phyloP scores from a whole-genome alignment of 2,797 vertebrate genomes.

The Chaetodon trifasciatus region DNA sequence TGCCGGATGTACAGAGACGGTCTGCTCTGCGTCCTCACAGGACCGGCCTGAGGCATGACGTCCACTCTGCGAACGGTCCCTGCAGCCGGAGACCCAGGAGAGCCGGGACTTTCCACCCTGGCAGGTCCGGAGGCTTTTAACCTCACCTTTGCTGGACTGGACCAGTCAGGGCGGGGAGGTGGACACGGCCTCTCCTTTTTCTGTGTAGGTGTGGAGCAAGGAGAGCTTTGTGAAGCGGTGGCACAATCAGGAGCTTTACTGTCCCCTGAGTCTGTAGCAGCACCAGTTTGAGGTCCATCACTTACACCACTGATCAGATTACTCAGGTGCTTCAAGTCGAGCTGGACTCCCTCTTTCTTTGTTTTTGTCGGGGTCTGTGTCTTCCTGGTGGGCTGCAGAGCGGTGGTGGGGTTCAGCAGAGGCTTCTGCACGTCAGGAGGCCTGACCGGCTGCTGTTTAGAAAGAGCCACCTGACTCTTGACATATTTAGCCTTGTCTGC shows the following conservation, averaged over 20 bases:
- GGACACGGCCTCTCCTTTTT: slow-evolving; percentile 44
- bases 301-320: slow-evolving; percentile 90
- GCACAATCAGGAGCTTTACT: background rate
- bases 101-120: slow-evolving; percentile 14
- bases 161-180: slow-evolving; percentile 55
- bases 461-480: slow-evolving; percentile 92
- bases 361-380: slow-evolving; percentile 58
- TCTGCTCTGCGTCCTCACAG: slow-evolving; percentile 56
- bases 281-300: slow-evolving; percentile 20
- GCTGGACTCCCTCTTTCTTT: slow-evolving; percentile 72
- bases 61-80: slow-evolving; percentile 92
- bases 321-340: slow-evolving; percentile 92
- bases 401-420: slow-evolving; percentile 70
- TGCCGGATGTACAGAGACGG: slow-evolving; percentile 66
- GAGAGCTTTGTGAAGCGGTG: slow-evolving; percentile 49
- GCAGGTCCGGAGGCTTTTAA: slow-evolving; percentile 58
- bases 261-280: slow-evolving; percentile 4
- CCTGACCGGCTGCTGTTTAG: slow-evolving; percentile 89
- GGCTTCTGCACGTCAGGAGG: slow-evolving; percentile 81
- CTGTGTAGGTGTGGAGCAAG: slow-evolving; percentile 54
- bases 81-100: slow-evolving; percentile 67
- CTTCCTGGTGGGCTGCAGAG: slow-evolving; percentile 86
- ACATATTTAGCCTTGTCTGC: slow-evolving; percentile 98
- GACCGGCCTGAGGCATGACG: slow-evolving; percentile 86
- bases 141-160: slow-evolving; percentile 64